A percentile compares a stretch with the other conserved stretches of the same genome.
phyloP scores from a whole-genome alignment of 2,113 vertebrate genomes.

The Calypte anna region DNA sequence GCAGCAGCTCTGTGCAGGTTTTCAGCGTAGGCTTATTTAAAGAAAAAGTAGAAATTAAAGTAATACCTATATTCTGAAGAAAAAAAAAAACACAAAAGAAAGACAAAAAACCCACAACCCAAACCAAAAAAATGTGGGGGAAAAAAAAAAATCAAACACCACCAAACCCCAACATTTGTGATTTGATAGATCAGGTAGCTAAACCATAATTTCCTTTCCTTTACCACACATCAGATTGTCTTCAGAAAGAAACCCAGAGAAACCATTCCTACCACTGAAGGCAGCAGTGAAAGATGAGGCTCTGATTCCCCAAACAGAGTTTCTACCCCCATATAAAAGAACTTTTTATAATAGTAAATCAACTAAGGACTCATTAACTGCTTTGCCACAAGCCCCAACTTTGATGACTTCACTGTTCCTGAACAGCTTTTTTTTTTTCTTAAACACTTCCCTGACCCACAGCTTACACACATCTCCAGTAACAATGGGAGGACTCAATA shows the following conservation, averaged over 20 bases:
- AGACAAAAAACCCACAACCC: no score
- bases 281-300: neutral
- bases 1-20: neutral
- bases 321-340: rapidly evolving
- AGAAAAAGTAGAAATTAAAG: conserved; percentile 17
- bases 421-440: neutral
- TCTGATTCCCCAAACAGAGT: neutral
- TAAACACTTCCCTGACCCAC: neutral
- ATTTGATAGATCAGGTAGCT: neutral
- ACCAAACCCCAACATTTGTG: neutral
- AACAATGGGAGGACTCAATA: neutral
- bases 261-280: neutral
- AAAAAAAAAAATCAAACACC: no score
- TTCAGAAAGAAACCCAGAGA: neutral
- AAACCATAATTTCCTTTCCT: neutral
- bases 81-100: neutral
- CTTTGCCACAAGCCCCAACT: neutral
- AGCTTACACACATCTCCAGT: rapidly evolving
- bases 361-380: neutral
- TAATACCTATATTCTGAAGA: neutral
- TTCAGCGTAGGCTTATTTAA: neutral
- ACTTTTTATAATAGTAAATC: neutral
- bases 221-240: neutral
- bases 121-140: no score
- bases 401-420: no score